These are phyloP conservation scores for Nothoprocta perdicaria DNA, from an alignment of 2,113 vertebrate species.

Conservation along the genomic window DNA sequence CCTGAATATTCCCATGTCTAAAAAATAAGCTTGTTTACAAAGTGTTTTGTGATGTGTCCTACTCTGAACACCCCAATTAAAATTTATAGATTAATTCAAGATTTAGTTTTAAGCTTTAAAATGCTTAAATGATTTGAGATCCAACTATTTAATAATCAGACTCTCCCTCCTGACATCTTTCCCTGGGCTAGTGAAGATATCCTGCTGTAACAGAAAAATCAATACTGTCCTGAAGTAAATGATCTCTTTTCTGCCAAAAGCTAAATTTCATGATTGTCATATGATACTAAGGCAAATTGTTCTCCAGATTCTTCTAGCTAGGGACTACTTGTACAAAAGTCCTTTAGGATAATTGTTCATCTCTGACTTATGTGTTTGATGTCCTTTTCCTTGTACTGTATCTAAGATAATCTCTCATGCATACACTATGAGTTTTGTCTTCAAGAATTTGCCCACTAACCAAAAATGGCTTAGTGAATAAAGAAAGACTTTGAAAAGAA, in stretches of 20 bases:
- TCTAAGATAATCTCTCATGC: not conserved
- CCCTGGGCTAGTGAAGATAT: not conserved
- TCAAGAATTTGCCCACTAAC: not conserved
- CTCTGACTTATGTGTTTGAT: not conserved
- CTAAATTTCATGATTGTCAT: not conserved
- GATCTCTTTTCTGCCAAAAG: not conserved
- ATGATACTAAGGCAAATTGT: not conserved
- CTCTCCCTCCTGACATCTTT: not conserved
- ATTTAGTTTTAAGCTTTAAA: not conserved
- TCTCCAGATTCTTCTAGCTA: not conserved
- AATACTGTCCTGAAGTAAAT: not conserved
- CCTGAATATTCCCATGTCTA: not conserved
- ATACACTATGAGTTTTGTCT: not conserved
- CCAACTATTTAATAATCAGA: not conserved
- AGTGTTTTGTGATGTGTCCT: not conserved
- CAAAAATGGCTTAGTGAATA: not conserved
- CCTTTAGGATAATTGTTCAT: not conserved
- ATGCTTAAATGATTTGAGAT: not conserved
- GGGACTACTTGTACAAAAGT: not conserved
- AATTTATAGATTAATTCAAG: not conserved
- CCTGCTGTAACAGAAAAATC: not conserved
- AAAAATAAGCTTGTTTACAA: not conserved
- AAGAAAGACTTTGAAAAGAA: not conserved
- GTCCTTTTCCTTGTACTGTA: not conserved
- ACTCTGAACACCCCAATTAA: not conserved